These are phyloP conservation scores for Sebastes umbrosus DNA, from an alignment of 2,797 vertebrate genomes.

Conservation along the genomic window DNA sequence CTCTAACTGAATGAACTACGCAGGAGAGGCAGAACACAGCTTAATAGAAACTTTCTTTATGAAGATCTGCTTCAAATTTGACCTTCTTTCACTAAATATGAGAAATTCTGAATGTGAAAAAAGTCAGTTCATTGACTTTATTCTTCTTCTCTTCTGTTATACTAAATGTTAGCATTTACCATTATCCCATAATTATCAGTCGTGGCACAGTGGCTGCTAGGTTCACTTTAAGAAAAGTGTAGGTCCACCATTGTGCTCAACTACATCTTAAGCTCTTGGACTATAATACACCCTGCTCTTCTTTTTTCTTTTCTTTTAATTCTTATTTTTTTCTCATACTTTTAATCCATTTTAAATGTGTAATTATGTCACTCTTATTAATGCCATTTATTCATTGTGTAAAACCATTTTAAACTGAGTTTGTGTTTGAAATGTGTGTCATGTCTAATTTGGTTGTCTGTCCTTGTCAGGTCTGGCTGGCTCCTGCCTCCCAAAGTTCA, in stretches of 20 bases:
- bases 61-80: background rate
- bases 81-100: background rate
- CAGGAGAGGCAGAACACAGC: background rate
- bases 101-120: background rate
- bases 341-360: background rate
- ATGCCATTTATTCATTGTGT: background rate
- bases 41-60: background rate
- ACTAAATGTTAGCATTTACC: background rate
- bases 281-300: too few relatives aligned
- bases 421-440: background rate
- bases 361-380: background rate
- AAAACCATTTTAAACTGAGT: background rate
- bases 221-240: background rate
- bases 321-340: background rate
- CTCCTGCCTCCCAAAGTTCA: conserved; percentile 94
- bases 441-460: background rate
- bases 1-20: background rate
- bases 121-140: background rate
- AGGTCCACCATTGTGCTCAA: background rate
- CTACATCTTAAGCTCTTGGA: background rate
- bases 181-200: background rate
- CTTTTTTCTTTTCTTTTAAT: background rate
- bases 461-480: conserved; percentile 89
- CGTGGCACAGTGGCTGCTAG: background rate
- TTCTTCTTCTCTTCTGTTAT: background rate